Conservation (phyloP, 2,888 invertebrate species). For the Ectobius pallidus region DNA sequence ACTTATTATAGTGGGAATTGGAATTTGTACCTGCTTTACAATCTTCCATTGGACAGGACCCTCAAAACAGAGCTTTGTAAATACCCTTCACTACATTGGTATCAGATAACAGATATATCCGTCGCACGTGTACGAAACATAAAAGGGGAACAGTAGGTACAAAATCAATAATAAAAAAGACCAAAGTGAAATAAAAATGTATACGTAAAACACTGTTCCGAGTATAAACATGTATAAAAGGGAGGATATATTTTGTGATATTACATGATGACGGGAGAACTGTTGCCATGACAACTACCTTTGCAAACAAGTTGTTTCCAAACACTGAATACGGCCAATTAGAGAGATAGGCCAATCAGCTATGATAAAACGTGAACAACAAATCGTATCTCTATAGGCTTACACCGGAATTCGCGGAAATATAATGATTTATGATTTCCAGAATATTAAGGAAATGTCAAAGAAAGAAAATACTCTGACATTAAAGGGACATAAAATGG, state of each 20-base stretch:
- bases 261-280: not conserved
- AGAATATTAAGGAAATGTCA: no score
- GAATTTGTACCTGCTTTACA: not conserved
- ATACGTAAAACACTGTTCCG: not conserved
- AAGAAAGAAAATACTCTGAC: no score
- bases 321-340: no score
- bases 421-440: no score
- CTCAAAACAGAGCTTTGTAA: not conserved
- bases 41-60: not conserved
- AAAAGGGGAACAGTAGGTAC: not conserved
- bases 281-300: not conserved
- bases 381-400: no score
- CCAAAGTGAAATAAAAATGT: not conserved
- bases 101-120: not conserved
- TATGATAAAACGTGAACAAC: no score
- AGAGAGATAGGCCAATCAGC: no score
- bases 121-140: not conserved
- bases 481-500: no score
- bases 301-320: not conserved
- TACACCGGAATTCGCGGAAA: no score
- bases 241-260: no score
- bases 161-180: not conserved
- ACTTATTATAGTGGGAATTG: not conserved
- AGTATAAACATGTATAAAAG: not conserved
- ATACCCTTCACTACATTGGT: not conserved